phyloP scores from a whole-genome alignment of 1,140 invertebrate species.

The Rhyzopertha dominica region DNA sequence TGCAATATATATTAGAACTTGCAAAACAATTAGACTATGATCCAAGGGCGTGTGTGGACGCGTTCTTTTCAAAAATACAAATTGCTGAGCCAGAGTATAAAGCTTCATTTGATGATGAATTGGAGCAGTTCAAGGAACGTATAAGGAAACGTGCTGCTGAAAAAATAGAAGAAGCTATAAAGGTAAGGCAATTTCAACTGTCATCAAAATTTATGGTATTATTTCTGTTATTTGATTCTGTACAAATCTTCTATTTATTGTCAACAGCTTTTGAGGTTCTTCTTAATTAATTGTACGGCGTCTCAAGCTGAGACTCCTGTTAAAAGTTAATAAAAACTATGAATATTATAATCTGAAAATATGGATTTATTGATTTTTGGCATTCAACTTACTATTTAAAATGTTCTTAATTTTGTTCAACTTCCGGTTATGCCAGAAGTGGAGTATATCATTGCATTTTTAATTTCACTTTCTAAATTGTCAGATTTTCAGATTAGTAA shows the following conservation, averaged over 20 bases:
- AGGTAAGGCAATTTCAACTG: constrained; percentile 49
- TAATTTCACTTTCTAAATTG: too few species aligned
- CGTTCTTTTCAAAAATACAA: constrained; percentile 95
- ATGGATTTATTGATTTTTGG: neutral
- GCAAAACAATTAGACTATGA: constrained; percentile 91
- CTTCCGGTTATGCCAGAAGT: too few species aligned
- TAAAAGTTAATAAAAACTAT: neutral
- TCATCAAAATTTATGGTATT: neutral
- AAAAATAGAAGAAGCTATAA: constrained; percentile 79
- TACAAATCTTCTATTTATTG: neutral
- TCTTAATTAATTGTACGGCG: neutral
- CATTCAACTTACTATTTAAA: too few species aligned
- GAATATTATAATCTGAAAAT: neutral
- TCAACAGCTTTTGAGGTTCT: neutral
- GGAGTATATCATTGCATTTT: too few species aligned
- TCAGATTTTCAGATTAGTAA: too few species aligned
- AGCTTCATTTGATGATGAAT: constrained; percentile 91
- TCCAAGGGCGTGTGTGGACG: constrained; percentile 84
- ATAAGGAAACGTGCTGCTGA: constrained; percentile 82
- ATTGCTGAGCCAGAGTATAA: constrained; percentile 87
- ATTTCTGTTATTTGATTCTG: neutral
- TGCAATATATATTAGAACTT: constrained; percentile 97
- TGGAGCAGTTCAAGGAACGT: constrained; percentile 83
- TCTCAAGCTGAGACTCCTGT: neutral
- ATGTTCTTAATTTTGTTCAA: too few species aligned